Evolutionary conservation across 2,797 vertebrate species (phyloP), one percentile per base, ranked within the genome.

Genomic region (Chloroceryle inda): DNA sequence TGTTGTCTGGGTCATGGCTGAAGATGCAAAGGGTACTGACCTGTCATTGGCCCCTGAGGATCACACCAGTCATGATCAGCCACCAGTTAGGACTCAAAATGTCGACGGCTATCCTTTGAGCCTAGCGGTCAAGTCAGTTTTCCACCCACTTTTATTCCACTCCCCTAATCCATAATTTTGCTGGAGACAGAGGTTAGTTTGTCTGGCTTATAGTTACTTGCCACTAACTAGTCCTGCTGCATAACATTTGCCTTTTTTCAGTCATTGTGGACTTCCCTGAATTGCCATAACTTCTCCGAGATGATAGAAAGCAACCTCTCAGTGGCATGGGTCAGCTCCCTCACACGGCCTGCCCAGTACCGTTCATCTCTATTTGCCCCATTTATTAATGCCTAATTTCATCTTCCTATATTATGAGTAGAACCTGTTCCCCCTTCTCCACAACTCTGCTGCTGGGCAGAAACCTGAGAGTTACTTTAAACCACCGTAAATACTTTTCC

Each of bases 111-210:
- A 5, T n/a, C 10, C 16, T 13, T 63, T 74, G 33, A 71, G 15
- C 24, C 17, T 11, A 33, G n/a, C 0, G 0, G 0, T 35, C 56
- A 9, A 3, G 35, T 33, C 31, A 2, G 1, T 52, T 85, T 84
- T 64, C 53, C 33, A 52, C 18, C 5, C 20, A 38, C 26, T 85
- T 82, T 42, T 58, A 62, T 73, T 64, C 26, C 26, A 56, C 9
- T 13, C 7, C 24, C 91, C 12, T 3, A 27, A n/a, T 79, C 67
- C 26, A 3, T 69, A 19, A 37, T 76, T 85, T 79, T 92, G 37
- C 12, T 58, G 37, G 38, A 15, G 15, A 35, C 31, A 56, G 40
- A 68, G 18, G 9, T 71, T 52, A 49, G 24, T 75, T 91, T 78
- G 53, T 81, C 38, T 78, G 37, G 6, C 53, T 84, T 27, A 31